phyloP scores from a whole-genome alignment of 2,888 invertebrate genomes.

The Andrena bicolor region DNA sequence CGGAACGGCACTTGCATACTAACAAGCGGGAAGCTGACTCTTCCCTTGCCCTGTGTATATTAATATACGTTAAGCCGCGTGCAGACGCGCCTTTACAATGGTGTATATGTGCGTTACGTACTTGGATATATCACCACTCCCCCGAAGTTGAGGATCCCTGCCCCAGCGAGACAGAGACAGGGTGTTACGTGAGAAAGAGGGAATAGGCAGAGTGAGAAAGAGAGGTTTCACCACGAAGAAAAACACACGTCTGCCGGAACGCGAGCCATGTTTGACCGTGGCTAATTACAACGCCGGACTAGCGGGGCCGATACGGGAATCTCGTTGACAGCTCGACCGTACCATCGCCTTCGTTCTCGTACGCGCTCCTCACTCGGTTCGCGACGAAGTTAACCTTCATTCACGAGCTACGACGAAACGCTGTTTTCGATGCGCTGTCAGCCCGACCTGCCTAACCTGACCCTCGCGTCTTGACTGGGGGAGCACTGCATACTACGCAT shows the following conservation, averaged over 20 bases:
- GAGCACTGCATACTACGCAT: conserved; percentile 42
- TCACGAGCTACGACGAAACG: conserved; percentile 62
- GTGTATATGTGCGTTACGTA: conserved; percentile 58
- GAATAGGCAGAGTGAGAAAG: conserved; percentile 30
- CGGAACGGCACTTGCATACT: conserved; percentile 72
- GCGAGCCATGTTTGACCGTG: conserved; percentile 64
- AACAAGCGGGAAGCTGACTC: conserved; percentile 66
- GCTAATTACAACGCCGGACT: conserved; percentile 54
- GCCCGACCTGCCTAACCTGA: conserved; percentile 79
- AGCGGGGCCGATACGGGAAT: conserved; percentile 42
- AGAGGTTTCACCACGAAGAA: conserved; percentile 66
- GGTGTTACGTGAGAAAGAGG: conserved; percentile 13
- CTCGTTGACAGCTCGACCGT: conserved; percentile 36
- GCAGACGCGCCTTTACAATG: conserved; percentile 38
- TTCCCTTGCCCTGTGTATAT: conserved; percentile 58
- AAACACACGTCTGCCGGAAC: conserved; percentile 78
- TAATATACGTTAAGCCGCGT: conserved; percentile 59
- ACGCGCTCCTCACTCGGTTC: conserved; percentile 50
- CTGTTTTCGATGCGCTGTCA: conserved; percentile 73
- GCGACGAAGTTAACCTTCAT: conserved; percentile 73
- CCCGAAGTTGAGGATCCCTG: conserved; percentile 80
- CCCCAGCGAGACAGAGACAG: conserved; percentile 68
- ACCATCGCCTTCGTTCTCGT: conserved; percentile 47
- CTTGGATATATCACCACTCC: conserved; percentile 73
- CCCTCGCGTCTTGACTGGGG: conserved; percentile 64